Evolutionary conservation across 2,113 vertebrate species (phyloP).

Genomic region (Pungitius pungitius): DNA sequence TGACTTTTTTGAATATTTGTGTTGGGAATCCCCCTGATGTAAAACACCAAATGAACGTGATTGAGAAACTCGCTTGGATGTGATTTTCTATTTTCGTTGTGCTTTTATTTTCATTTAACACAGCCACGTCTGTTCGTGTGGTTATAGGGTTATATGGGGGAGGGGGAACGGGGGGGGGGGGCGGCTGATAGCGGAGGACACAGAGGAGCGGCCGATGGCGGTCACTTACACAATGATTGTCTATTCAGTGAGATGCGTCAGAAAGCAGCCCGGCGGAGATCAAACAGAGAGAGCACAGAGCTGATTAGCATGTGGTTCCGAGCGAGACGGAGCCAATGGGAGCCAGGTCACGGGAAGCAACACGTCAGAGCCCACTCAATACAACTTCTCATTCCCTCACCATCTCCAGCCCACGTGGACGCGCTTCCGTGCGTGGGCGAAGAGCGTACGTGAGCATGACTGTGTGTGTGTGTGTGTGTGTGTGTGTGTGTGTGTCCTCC

Average conservation of each 20-base stretch:
- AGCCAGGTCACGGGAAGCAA: conserved; percentile 73
- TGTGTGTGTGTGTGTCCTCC: conserved; percentile 45
- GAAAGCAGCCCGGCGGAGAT: conserved; percentile 55
- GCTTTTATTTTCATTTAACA: conserved; percentile 8
- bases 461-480: conserved; percentile 18
- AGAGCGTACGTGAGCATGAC: conserved; percentile 8
- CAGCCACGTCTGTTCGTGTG: conserved; percentile 23
- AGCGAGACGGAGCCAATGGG: conserved; percentile 55
- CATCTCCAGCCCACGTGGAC: conserved; percentile 33
- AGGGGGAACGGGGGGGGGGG: background rate
- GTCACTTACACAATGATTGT: conserved; percentile 60
- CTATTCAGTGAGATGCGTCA: conserved; percentile 54
- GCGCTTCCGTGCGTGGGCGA: conserved; percentile 20
- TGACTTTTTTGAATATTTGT: conserved; percentile 13
- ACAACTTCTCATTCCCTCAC: conserved; percentile 64
- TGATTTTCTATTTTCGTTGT: background rate
- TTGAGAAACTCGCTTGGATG: background rate
- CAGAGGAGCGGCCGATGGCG: conserved; percentile 45
- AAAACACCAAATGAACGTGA: conserved; percentile 1
- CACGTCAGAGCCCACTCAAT: conserved; percentile 70
- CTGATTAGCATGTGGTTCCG: conserved; percentile 72
- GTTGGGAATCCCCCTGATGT: background rate
- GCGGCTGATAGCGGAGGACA: conserved; percentile 14
- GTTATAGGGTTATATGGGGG: background rate
- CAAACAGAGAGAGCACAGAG: conserved; percentile 57